Evolutionary conservation across 2,113 vertebrate genomes (phyloP), one percentile per base, ranked within the genome.

Genomic region (Acanthochromis polyacanthus): DNA sequence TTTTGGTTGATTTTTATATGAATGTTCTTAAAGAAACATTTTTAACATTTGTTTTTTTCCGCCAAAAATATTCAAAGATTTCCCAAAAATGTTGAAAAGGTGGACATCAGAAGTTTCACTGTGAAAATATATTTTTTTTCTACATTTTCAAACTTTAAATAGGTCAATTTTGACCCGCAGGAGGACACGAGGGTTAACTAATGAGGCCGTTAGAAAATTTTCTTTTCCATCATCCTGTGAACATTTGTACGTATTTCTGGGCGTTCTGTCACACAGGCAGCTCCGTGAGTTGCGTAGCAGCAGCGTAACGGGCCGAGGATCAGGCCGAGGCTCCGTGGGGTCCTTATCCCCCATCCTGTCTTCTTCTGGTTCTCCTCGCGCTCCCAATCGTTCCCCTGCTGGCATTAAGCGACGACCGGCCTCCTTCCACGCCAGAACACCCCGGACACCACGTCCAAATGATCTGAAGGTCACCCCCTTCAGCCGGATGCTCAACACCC

Each of bases 381-480:
- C 95, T 25, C 78, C 94, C 1, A 96, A 96, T 56, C 95, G 94
- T 0, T 97, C 97, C 7, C 95, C 98, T 1, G 95, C 96, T n/a
- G 90, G 95, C 40, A 93, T 96, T 45, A 95, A 94, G 81, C 95
- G 95, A 69, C 97, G 96, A 58, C 96, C 95, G 0, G 90, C 97
- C 0, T 96, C 97, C 36, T 97, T 97, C 75, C 96, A 97, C 9
- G 86, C 94, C 67, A 95, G 96, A 91, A 96, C 95, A 52, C 96
- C 95, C 75, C 95, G 96, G 83, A 98, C 96, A 77, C 96, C 97
- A n/a, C 95, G 98, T 74, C 97, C 97, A 75, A 97, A 91, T 19
- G 98, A 99, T 32, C 91, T 97, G 66, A 99, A 97, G 92, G 95
- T 99, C 81, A 94, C 96, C 0, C 96, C 97, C 63, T 94, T 99